These are phyloP conservation scores for Capromys pilorides DNA, from an alignment of 2,797 vertebrate genomes.

Conservation along the genomic window DNA sequence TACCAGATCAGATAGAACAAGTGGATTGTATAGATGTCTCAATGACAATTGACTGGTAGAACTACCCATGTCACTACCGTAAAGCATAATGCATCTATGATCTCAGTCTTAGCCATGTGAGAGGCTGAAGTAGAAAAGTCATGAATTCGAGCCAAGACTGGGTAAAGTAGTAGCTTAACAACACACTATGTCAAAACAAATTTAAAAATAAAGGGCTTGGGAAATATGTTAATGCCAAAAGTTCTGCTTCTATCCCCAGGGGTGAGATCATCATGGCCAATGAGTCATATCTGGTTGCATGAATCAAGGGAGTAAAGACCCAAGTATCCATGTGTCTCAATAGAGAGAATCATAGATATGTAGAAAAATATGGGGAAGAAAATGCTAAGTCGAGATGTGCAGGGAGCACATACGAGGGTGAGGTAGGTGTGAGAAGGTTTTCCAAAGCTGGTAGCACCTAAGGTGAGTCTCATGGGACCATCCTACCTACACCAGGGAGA, in stretches of 20 bases:
- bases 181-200: background rate
- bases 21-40: background rate
- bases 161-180: background rate
- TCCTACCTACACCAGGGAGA: background rate
- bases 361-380: background rate
- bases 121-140: background rate
- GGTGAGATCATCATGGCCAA: background rate
- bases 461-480: background rate
- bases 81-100: background rate
- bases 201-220: background rate
- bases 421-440: too few species aligned
- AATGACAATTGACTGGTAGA: background rate
- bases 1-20: background rate
- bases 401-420: accelerated
- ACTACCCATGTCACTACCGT: background rate
- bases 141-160: background rate
- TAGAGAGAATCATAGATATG: background rate
- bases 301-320: background rate
- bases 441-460: background rate
- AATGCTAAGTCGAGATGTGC: too few species aligned
- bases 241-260: too few species aligned
- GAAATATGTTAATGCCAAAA: background rate
- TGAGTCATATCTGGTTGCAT: background rate
- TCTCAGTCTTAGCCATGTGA: background rate
- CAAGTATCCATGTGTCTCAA: background rate